phyloP scores from a whole-genome alignment of 2,797 vertebrate genomes.

The Poeciliopsis paucimaculata region DNA sequence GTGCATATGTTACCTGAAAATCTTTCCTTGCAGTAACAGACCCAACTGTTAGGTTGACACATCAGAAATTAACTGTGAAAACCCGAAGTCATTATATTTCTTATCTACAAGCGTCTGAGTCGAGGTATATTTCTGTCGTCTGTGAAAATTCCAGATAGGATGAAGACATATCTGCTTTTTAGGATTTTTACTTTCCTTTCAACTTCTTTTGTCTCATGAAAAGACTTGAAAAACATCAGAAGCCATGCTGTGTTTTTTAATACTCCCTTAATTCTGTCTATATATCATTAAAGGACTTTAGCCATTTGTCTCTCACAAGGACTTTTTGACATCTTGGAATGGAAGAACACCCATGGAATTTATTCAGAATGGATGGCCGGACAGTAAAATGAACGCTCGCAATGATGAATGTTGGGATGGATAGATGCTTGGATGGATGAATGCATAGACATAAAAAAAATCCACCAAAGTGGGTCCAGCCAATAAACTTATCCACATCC shows the following conservation, averaged over 20 bases:
- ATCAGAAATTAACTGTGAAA: slow-evolving; percentile 13
- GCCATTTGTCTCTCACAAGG: background rate
- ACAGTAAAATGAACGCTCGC: background rate
- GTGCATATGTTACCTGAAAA: slow-evolving; percentile 28
- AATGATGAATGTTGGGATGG: background rate
- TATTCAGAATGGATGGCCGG: background rate
- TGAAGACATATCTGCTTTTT: background rate
- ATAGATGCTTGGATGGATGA: background rate
- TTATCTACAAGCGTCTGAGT: background rate
- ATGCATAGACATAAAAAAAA: background rate
- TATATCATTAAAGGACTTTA: background rate
- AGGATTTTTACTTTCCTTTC: background rate
- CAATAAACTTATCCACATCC: too few species aligned
- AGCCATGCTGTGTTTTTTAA: background rate
- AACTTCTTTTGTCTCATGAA: background rate
- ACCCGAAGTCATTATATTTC: background rate
- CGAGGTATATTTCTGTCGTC: slow-evolving; percentile 7
- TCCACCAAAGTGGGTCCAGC: too few species aligned
- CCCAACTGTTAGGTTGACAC: slow-evolving; percentile 24
- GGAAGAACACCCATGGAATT: background rate
- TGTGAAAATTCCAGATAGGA: background rate
- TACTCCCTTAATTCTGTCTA: background rate
- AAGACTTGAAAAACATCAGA: background rate
- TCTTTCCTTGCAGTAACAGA: background rate
- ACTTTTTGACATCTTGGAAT: background rate